Percentiles rank a stretch among this genome's conserved stretches.
These are phyloP conservation scores for Semnornis frantzii DNA, from an alignment of 2,113 vertebrate species.

Conservation along the genomic window DNA sequence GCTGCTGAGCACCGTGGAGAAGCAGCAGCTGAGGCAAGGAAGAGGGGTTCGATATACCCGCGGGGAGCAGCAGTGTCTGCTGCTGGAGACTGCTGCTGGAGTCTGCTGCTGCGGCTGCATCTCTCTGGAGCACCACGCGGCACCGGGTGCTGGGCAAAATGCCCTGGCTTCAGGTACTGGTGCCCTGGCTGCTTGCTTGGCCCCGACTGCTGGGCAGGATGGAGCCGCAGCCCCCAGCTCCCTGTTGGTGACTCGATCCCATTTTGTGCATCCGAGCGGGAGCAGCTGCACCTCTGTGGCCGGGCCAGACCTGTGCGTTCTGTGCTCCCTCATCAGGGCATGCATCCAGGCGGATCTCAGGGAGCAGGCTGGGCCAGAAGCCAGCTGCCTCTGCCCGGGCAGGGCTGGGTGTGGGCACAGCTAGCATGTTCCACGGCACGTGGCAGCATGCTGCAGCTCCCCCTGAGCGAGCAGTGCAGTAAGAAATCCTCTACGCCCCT, in stretches of 20 bases:
- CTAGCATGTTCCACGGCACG: conserved; percentile 54
- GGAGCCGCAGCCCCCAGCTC: conserved; percentile 9
- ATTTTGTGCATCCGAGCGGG: conserved; percentile 63
- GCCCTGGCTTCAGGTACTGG: conserved; percentile 26
- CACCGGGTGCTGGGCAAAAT: conserved; percentile 31
- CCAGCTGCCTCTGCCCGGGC: conserved; percentile 63
- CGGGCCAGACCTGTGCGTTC: conserved; percentile 56
- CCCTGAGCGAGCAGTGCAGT: conserved; percentile 39
- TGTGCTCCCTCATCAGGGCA: conserved; percentile 56
- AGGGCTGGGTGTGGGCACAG: neutral
- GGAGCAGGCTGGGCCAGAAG: conserved; percentile 4
- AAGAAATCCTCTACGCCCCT: conserved; percentile 70
- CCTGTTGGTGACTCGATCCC: neutral
- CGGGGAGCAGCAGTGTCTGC: conserved; percentile 41
- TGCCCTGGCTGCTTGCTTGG: neutral
- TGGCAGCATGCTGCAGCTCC: conserved; percentile 61
- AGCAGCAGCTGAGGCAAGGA: conserved; percentile 39
- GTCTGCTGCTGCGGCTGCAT: neutral
- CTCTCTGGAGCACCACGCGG: conserved; percentile 29
- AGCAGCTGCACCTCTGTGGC: conserved; percentile 61
- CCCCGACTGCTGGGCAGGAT: conserved; percentile 34
- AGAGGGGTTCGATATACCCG: neutral
- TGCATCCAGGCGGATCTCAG: conserved; percentile 66
- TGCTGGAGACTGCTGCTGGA: neutral
- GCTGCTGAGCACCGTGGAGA: conserved; percentile 18